These are phyloP conservation scores for Aspiorhynchus laticeps DNA, from an alignment of 2,113 vertebrate genomes.

Conservation along the genomic window DNA sequence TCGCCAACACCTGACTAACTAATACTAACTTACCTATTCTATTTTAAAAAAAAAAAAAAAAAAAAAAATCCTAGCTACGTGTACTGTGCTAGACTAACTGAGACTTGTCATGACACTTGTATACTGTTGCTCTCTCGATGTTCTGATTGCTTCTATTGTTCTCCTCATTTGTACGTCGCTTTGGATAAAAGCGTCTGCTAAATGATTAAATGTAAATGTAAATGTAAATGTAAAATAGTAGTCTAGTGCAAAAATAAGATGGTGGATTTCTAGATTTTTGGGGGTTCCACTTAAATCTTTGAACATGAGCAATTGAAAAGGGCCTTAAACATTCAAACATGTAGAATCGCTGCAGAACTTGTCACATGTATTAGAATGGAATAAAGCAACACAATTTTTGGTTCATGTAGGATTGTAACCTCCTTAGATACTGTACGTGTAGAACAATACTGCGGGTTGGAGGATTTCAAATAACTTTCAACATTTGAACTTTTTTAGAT, in stretches of 20 bases:
- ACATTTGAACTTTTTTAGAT: neutral
- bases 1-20: too few relatives aligned
- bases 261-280: neutral
- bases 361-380: neutral
- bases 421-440: neutral
- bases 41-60: too few relatives aligned
- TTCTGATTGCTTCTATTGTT: too few relatives aligned
- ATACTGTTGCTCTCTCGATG: too few relatives aligned
- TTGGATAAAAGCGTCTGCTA: too few relatives aligned
- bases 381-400: neutral
- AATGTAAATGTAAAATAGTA: conserved; percentile 48
- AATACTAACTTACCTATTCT: too few relatives aligned
- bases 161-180: too few relatives aligned
- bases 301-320: conserved; percentile 5
- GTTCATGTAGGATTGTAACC: conserved; percentile 3
- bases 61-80: too few relatives aligned
- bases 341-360: neutral
- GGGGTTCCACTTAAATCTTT: neutral
- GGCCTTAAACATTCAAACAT: neutral
- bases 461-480: neutral
- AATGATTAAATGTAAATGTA: too few relatives aligned
- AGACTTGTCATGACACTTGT: too few relatives aligned
- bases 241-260: conserved; percentile 6
- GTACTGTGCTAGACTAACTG: too few relatives aligned
- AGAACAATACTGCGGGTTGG: neutral